phyloP scores from a whole-genome alignment of 2,888 invertebrate species.

The Tenthredo notha region DNA sequence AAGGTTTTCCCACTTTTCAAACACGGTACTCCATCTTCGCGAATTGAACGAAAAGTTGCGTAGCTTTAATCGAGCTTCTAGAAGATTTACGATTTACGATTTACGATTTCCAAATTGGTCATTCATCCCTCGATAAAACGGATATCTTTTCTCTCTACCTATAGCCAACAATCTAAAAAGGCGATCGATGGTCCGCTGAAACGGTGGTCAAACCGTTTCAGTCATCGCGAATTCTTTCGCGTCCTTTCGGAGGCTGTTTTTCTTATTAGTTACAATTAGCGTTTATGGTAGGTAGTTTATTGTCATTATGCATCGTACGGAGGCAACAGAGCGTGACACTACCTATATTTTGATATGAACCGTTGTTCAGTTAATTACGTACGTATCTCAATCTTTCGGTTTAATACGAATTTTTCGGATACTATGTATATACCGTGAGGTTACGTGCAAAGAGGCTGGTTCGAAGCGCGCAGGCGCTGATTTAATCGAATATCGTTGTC shows the following conservation, averaged over 20 bases:
- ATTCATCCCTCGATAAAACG: neutral
- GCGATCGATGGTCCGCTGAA: too few species aligned
- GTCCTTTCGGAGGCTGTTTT: neutral
- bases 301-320: neutral
- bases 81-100: neutral
- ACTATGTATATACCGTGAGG: neutral
- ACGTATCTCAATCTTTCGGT: neutral
- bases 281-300: neutral
- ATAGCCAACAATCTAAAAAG: neutral
- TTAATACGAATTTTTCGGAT: neutral
- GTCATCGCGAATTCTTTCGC: too few species aligned
- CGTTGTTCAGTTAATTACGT: neutral
- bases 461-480: too few species aligned
- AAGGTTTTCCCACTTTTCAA: neutral
- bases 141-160: neutral
- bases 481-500: too few species aligned
- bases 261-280: neutral
- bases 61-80: neutral
- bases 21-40: neutral
- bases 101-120: slow-evolving; percentile 11
- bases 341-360: neutral
- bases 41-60: neutral
- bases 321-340: neutral
- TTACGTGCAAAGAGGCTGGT: too few species aligned
- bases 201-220: too few species aligned